phyloP scores from a whole-genome alignment of 1,140 invertebrate genomes.

The Sycobia sp. region DNA sequence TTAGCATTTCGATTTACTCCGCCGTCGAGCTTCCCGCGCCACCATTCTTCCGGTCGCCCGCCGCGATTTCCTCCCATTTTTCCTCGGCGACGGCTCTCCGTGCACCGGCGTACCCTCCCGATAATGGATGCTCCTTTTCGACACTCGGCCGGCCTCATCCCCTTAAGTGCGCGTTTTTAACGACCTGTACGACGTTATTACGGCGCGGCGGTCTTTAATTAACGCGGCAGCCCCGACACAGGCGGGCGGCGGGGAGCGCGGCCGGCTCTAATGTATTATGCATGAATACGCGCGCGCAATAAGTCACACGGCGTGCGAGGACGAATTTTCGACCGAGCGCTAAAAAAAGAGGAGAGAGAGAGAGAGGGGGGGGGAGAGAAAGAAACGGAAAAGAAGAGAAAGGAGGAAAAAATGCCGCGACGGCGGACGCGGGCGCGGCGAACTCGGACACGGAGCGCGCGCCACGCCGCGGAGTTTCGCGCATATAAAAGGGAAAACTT shows the following conservation, averaged over 20 bases:
- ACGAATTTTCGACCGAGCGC: not conserved
- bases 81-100: no score
- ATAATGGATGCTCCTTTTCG: conserved; percentile 12
- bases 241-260: no score
- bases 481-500: not conserved
- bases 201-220: conserved; percentile 5
- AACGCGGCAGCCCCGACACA: not conserved
- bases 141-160: not conserved
- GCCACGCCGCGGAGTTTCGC: not conserved
- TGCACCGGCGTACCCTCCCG: no score
- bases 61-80: no score
- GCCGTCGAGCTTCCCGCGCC: not conserved
- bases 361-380: not conserved
- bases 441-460: not conserved
- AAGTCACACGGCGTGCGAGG: not conserved
- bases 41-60: not conserved
- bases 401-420: not conserved
- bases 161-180: conserved; percentile 19
- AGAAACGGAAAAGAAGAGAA: no score
- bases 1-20: conserved; percentile 7
- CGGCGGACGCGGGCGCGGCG: not conserved
- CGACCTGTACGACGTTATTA: conserved; percentile 12
- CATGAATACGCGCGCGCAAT: not conserved
- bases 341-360: not conserved
- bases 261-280: conserved; percentile 8